Evolutionary conservation across 2,113 vertebrate species (phyloP).

Genomic region (Struthidea cinerea): DNA sequence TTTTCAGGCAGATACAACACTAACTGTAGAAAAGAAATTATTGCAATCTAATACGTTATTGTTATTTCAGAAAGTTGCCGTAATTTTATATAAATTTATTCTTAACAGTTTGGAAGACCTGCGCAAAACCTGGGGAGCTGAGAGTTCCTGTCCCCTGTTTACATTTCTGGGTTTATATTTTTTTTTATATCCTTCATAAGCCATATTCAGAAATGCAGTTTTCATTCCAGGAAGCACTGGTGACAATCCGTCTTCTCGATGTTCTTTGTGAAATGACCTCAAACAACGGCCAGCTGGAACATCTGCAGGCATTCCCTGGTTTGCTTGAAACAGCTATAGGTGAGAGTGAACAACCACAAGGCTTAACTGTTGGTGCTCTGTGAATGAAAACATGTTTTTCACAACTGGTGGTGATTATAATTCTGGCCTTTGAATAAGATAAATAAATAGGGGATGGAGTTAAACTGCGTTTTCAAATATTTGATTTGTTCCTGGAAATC

Average conservation of each 20-base stretch:
- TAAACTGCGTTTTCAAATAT: conserved; percentile 24
- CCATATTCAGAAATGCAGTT: conserved; percentile 5
- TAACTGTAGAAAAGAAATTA: neutral
- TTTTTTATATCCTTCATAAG: neutral
- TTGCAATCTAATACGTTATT: neutral
- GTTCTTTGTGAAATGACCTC: conserved; percentile 93
- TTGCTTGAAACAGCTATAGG: conserved; percentile 82
- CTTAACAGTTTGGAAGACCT: neutral
- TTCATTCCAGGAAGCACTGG: conserved; percentile 78
- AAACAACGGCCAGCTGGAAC: conserved; percentile 72
- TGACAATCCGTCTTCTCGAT: conserved; percentile 83
- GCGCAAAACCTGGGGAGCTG: neutral
- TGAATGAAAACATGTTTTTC: neutral
- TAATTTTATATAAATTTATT: neutral
- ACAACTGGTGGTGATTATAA: neutral
- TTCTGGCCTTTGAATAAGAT: neutral
- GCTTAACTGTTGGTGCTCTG: neutral
- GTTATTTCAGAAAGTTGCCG: neutral
- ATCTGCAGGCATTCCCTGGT: conserved; percentile 81
- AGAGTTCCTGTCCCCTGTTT: neutral
- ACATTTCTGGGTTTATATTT: neutral
- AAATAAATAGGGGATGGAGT: neutral
- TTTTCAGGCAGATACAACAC: neutral
- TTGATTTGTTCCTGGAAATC: conserved; percentile 27
- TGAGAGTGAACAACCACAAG: conserved; percentile 69